These are phyloP conservation scores for Sterrhoptilus dennistouni DNA, from an alignment of 2,113 vertebrate genomes.

Conservation along the genomic window DNA sequence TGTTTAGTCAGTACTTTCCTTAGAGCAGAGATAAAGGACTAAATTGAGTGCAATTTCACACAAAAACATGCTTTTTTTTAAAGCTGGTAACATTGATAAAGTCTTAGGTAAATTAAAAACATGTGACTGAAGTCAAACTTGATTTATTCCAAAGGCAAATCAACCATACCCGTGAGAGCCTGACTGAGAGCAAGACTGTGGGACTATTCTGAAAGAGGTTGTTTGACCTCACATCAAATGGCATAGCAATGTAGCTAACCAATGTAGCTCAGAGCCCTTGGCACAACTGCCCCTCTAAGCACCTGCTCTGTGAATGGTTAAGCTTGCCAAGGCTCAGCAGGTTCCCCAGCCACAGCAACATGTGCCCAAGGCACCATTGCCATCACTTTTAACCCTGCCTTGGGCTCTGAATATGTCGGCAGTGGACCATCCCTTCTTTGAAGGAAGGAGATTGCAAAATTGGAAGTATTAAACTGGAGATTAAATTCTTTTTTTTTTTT, in stretches of 20 bases:
- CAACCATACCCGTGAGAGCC: background rate
- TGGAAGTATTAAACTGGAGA: background rate
- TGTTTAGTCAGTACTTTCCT: slow-evolving; percentile 39
- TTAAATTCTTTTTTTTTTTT: background rate
- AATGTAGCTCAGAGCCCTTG: background rate
- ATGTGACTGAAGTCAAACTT: background rate
- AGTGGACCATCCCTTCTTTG: background rate
- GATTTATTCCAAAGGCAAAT: background rate
- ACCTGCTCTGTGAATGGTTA: background rate
- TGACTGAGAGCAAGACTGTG: background rate
- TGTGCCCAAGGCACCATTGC: background rate
- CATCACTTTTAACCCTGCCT: background rate
- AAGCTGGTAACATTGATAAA: slow-evolving; percentile 10
- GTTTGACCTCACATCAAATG: background rate
- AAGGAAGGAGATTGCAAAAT: background rate
- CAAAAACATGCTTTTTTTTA: background rate
- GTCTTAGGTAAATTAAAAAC: background rate
- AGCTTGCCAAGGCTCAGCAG: background rate
- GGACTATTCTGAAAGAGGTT: background rate
- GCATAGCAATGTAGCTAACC: background rate
- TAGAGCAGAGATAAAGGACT: slow-evolving; percentile 13
- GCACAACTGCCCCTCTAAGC: background rate
- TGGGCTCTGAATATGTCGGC: background rate
- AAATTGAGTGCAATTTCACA: background rate
- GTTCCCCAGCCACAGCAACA: background rate